Conservation (phyloP, 2,113 vertebrate species). For the Lethenteron reissneri region DNA sequence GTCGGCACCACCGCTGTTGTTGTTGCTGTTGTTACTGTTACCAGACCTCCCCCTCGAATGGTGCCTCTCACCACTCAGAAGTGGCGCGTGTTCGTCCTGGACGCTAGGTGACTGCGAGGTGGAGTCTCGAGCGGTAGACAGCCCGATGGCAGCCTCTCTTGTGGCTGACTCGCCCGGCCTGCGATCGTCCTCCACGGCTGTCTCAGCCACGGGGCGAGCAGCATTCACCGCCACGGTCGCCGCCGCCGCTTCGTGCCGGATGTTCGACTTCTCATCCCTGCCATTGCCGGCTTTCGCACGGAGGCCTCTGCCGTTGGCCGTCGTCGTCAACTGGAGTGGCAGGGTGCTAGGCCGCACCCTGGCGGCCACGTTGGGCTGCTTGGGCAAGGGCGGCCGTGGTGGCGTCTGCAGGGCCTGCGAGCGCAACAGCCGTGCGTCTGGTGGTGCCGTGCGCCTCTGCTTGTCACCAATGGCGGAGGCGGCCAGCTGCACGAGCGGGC, state of each 20-base stretch:
- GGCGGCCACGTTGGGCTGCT: background rate
- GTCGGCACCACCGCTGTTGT: background rate
- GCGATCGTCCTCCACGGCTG: background rate
- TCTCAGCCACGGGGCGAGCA: background rate
- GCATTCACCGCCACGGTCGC: background rate
- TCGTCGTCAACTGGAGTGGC: background rate
- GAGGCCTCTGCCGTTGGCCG: background rate
- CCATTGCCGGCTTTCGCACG: background rate
- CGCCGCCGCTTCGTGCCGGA: background rate
- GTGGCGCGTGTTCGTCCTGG: conserved; percentile 1
- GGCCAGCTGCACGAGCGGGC: conserved; percentile 83
- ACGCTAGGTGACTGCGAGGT: background rate
- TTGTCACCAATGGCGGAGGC: conserved; percentile 26
- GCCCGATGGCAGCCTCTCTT: background rate
- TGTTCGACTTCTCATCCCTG: background rate
- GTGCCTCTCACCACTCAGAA: background rate
- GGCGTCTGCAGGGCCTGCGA: background rate
- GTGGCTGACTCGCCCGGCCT: background rate
- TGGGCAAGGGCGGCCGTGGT: background rate
- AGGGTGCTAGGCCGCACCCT: background rate
- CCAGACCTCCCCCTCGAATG: background rate
- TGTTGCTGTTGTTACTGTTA: background rate
- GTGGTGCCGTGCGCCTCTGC: background rate
- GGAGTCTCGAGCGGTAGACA: background rate
- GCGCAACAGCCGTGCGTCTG: background rate